Conservation (phyloP, 2,797 vertebrate genomes). For the Aldrovandia affinis region DNA sequence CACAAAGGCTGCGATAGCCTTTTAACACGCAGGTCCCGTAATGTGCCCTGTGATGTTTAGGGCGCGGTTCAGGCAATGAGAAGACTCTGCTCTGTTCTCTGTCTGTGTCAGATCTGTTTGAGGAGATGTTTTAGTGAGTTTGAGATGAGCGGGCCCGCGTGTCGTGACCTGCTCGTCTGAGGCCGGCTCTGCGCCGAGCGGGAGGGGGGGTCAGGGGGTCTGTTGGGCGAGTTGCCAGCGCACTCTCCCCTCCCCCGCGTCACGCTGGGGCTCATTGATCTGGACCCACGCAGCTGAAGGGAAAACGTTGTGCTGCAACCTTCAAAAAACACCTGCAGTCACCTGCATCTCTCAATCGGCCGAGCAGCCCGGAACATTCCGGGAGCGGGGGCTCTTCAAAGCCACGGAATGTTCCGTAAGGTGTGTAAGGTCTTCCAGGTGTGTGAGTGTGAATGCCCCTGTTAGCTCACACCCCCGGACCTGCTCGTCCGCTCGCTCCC, state of each 20-base stretch:
- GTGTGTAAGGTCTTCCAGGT: conserved; percentile 24
- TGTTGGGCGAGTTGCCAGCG: not conserved
- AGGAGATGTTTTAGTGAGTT: no score
- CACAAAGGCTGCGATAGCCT: no score
- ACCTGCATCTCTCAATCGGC: conserved; percentile 46
- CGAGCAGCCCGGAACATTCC: not conserved
- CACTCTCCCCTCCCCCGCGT: not conserved
- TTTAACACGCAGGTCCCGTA: no score
- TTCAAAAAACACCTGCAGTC: conserved; percentile 62
- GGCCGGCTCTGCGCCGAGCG: not conserved
- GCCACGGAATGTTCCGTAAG: conserved; percentile 25
- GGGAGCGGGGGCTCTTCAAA: conserved; percentile 8
- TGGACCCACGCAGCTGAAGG: conserved; percentile 43
- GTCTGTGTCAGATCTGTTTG: no score
- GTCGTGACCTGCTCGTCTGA: not conserved
- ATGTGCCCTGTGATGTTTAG: not conserved
- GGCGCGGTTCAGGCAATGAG: no score
- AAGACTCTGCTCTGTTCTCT: no score
- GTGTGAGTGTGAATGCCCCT: not conserved
- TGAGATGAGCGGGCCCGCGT: no score
- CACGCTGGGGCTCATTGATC: not conserved
- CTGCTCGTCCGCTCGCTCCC: not conserved
- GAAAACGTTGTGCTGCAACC: conserved; percentile 65
- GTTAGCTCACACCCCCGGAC: not conserved
- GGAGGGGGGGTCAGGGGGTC: not conserved